These are phyloP conservation scores for Scleropages formosus DNA, from an alignment of 2,797 vertebrate species.

Conservation along the genomic window DNA sequence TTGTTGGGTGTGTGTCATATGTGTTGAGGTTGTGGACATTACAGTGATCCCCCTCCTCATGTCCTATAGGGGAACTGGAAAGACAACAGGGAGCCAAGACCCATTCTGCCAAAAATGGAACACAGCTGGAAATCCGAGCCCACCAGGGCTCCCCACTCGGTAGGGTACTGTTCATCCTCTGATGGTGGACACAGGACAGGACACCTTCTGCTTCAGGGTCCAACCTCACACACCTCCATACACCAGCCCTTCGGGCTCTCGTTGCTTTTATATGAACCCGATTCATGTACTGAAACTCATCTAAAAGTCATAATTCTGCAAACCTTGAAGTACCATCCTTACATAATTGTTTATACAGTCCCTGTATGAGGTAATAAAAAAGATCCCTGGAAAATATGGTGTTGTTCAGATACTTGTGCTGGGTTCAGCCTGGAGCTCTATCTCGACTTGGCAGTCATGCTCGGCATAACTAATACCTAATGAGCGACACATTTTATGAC, in stretches of 20 bases:
- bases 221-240: background rate
- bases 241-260: background rate
- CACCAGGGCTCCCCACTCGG: conserved; percentile 75
- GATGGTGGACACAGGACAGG: too few relatives aligned
- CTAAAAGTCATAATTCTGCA: background rate
- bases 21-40: background rate
- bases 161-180: conserved; percentile 26
- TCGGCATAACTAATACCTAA: too few relatives aligned
- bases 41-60: background rate
- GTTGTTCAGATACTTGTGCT: too few relatives aligned
- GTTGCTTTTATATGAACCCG: background rate
- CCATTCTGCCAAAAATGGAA: conserved; percentile 80
- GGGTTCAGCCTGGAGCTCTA: too few relatives aligned
- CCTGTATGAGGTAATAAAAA: background rate
- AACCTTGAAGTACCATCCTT: too few relatives aligned
- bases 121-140: conserved; percentile 81
- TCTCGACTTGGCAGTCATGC: background rate
- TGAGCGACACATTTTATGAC: too few relatives aligned
- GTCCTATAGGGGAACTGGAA: conserved; percentile 88
- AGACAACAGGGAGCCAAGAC: conserved; percentile 89
- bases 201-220: too few relatives aligned
- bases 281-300: background rate
- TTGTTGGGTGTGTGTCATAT: background rate
- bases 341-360: too few relatives aligned
- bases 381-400: background rate